Conservation (phyloP, 2,113 vertebrate genomes). For the Oxyura jamaicensis region DNA sequence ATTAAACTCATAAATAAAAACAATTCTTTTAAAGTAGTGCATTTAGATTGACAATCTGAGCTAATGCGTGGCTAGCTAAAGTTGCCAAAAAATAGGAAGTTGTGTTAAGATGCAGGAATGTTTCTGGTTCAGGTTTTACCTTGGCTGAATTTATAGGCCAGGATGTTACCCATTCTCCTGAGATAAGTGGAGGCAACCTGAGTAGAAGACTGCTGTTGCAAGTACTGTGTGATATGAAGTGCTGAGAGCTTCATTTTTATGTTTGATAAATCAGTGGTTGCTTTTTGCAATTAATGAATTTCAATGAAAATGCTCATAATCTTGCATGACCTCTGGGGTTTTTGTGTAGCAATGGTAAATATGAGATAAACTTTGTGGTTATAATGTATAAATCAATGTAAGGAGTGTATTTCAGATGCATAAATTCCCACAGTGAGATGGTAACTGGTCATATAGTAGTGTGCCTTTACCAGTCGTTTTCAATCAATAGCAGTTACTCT, state of each 20-base stretch:
- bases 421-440: background rate
- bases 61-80: background rate
- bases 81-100: background rate
- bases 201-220: background rate
- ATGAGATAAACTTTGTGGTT: background rate
- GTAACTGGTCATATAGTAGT: background rate
- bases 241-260: background rate
- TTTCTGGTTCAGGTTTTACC: background rate
- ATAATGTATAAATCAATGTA: background rate
- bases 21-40: background rate
- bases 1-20: background rate
- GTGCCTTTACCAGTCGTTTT: background rate
- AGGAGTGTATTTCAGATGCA: background rate
- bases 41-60: background rate
- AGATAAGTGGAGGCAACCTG: background rate
- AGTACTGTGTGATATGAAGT: background rate
- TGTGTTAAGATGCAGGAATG: background rate
- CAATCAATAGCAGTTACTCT: background rate
- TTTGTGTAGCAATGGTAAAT: background rate
- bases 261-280: background rate
- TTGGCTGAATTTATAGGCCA: background rate
- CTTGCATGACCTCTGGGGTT: background rate
- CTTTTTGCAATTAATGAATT: background rate
- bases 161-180: background rate
- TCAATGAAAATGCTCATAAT: background rate